Evolutionary conservation across 2,113 vertebrate genomes (phyloP), one percentile per base, ranked within the genome.

Genomic region (Chlamydotis undulata): DNA sequence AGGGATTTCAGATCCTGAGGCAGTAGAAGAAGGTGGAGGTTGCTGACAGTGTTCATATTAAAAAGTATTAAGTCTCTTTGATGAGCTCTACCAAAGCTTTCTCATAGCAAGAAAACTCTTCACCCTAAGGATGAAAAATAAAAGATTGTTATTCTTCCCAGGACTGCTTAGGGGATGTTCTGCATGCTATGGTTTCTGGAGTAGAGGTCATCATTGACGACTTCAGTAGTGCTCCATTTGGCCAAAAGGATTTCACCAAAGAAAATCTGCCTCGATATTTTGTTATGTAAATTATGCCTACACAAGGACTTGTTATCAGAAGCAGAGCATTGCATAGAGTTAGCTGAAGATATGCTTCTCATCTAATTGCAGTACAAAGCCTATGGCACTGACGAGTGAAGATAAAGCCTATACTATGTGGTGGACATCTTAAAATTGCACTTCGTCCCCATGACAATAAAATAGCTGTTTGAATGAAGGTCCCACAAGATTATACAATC

Each of bases 1-100:
- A 90, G 67, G 25, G 29, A 90, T 89, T 95, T 83, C 76, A 82
- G 45, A 76, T 92, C 26, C 41, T 79, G 77, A 88, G 81, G 75
- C 29, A 49, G 26, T 45, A 73, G 45, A 83, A 29, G 50, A 84
- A 52, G 25, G 55, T 61, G 13, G 45, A 93, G 19, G 64, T 84
- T 95, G 71, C 60, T 79, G 56, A 45, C 22, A n/a, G 31, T 61
- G 22, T 87, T 94, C 83, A 89, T 49, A 79, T 18, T 53, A 74
- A 90, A 39, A 88, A 73, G 82, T 41, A 73, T 28, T 14, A 50
- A 53, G 25, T 49, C 33, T 75, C 12, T 77, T 79, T n/a, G 23
- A 45, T 74, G n/a, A 89, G 16, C 4, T 87, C 21, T 43, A 45
- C 18, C 41, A 24, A 26, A 65, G 7, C 26, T 79, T 76, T 79